Percentiles rank a stretch among this genome's conserved stretches.
Evolutionary conservation across 2,113 vertebrate genomes (phyloP).

Genomic region (Nicator chloris): DNA sequence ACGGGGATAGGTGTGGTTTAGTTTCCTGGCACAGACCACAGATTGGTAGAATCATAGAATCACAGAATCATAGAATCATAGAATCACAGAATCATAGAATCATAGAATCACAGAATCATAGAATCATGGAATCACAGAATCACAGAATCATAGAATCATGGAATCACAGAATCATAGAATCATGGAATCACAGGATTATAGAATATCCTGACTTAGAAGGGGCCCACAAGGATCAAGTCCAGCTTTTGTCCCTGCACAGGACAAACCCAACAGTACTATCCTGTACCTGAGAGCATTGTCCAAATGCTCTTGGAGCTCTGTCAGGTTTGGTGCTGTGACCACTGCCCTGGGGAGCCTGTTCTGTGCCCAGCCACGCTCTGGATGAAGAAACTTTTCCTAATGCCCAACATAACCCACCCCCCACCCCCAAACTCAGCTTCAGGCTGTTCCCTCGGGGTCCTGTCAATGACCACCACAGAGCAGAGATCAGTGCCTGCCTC

Average conservation of each 20-base stretch:
- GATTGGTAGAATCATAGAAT: background rate
- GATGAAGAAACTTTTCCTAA: background rate
- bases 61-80: background rate
- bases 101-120: background rate
- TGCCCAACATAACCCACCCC: background rate
- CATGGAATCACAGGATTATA: too few relatives aligned
- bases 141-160: background rate
- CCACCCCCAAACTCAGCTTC: rapidly evolving
- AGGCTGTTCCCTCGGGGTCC: rapidly evolving
- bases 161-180: background rate
- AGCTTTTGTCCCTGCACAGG: background rate
- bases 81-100: background rate
- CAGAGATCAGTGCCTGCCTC: background rate
- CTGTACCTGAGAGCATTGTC: background rate
- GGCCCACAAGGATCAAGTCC: background rate
- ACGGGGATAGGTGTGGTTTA: background rate
- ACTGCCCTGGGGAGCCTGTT: background rate
- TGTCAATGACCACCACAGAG: background rate
- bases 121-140: background rate
- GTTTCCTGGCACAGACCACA: background rate
- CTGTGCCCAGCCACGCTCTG: background rate
- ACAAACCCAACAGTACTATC: background rate
- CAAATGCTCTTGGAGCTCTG: background rate
- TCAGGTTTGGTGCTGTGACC: background rate
- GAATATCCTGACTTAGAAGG: background rate